A percentile compares a stretch with the other conserved stretches of the same genome.
Conservation (phyloP, 2,797 vertebrate species). For the Gallirallus australis region DNA sequence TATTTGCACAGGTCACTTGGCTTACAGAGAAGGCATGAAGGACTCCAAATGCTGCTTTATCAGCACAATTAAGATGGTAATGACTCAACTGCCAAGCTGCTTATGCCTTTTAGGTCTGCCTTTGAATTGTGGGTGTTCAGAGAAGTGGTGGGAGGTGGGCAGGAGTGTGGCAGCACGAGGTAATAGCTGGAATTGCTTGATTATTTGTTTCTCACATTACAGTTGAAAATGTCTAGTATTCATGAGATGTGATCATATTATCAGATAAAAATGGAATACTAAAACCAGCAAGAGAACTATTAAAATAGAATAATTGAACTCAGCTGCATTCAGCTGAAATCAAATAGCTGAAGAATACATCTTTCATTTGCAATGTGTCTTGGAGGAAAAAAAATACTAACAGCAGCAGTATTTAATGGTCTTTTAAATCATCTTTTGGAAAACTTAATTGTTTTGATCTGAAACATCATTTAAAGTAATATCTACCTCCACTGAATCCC, state of each 20-base stretch:
- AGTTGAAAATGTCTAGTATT: constrained; percentile 26
- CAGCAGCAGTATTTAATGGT: constrained; percentile 28
- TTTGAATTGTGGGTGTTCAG: background rate
- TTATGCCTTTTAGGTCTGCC: background rate
- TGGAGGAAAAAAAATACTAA: background rate
- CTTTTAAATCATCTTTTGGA: constrained; percentile 40
- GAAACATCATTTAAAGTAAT: constrained; percentile 46
- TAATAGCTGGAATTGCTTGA: background rate
- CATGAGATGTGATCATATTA: constrained; percentile 7
- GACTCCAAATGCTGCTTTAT: background rate
- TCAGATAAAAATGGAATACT: background rate
- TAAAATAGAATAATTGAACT: constrained; percentile 44
- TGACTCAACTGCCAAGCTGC: background rate
- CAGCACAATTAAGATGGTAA: background rate
- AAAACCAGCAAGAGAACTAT: constrained; percentile 17
- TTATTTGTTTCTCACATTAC: background rate
- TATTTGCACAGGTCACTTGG: background rate
- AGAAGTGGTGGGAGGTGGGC: background rate
- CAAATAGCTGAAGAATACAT: background rate
- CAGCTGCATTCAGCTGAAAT: background rate
- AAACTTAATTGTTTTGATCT: constrained; percentile 54
- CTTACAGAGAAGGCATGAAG: background rate
- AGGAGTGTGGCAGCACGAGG: background rate
- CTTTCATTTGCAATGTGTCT: constrained; percentile 21
- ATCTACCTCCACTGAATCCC: constrained; percentile 25